Conservation (phyloP, 1,140 invertebrate genomes). For the Matsumurasca onukii region DNA sequence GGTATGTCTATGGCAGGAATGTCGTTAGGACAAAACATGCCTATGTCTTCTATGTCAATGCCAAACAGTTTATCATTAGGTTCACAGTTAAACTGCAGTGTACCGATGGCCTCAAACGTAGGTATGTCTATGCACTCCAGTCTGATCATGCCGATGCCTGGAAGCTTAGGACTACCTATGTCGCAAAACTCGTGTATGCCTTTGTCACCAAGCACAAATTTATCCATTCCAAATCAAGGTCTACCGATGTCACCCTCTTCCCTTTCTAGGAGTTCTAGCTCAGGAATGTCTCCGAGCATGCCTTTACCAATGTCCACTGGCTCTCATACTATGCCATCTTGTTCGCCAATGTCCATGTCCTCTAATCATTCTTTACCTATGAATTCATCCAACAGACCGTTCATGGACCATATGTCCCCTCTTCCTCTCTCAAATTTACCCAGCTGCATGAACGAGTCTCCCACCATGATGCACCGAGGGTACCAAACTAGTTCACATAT, state of each 20-base stretch:
- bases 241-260: not conserved
- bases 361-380: not conserved
- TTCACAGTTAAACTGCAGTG: not conserved
- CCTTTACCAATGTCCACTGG: conserved; percentile 7
- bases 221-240: not conserved
- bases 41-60: not conserved
- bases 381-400: not conserved
- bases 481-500: conserved; percentile 2
- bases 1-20: conserved; percentile 2
- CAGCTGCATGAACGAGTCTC: conserved; percentile 2
- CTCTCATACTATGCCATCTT: not conserved
- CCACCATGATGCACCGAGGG: conserved; percentile 9
- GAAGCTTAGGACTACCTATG: conserved; percentile 3
- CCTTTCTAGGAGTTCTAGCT: not conserved
- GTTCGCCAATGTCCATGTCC: conserved; percentile 10
- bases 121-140: conserved; percentile 3
- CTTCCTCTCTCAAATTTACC: conserved; percentile 2
- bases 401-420: conserved; percentile 11
- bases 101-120: not conserved
- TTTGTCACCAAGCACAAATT: conserved; percentile 9
- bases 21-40: not conserved
- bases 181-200: conserved; percentile 10
- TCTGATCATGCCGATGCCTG: not conserved
- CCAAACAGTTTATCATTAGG: not conserved
- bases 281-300: not conserved